These are phyloP conservation scores for Panzeria rudis DNA, from an alignment of 2,888 invertebrate genomes.

Conservation along the genomic window DNA sequence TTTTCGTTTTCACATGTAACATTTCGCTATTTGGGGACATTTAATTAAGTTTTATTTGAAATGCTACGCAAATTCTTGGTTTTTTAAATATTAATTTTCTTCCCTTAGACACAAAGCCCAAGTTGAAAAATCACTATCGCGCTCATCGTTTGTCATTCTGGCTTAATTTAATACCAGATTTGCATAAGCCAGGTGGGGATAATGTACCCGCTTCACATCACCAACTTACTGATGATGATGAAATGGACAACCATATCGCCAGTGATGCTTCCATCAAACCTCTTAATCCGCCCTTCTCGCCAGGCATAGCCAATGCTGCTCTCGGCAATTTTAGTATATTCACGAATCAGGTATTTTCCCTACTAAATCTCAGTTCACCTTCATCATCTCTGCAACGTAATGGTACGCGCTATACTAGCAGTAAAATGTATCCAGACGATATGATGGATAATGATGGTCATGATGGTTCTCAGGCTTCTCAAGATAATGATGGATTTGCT, in stretches of 20 bases:
- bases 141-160: constrained; percentile 97
- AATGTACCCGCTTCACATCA: constrained; percentile 94
- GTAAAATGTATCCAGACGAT: constrained; percentile 81
- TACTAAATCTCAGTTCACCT: constrained; percentile 83
- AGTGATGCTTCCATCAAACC: constrained; percentile 84
- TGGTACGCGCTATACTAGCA: constrained; percentile 77
- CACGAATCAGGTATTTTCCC: constrained; percentile 83
- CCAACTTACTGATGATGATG: constrained; percentile 89
- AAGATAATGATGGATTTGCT: constrained; percentile 92
- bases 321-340: constrained; percentile 83
- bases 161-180: constrained; percentile 96
- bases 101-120: constrained; percentile 91
- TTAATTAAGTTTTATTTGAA: too few species aligned
- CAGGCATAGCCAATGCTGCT: constrained; percentile 78
- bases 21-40: too few species aligned
- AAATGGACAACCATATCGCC: constrained; percentile 85
- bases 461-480: constrained; percentile 85
- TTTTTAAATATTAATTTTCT: neutral
- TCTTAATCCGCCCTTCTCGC: constrained; percentile 82
- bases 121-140: constrained; percentile 96
- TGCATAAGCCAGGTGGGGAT: constrained; percentile 93
- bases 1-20: too few species aligned
- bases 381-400: constrained; percentile 82
- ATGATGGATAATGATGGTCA: constrained; percentile 79
- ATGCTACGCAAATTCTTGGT: too few species aligned